Evolutionary conservation across 1,140 invertebrate species (phyloP), one percentile per base, ranked within the genome.

Genomic region (Cotesia vestalis): DNA sequence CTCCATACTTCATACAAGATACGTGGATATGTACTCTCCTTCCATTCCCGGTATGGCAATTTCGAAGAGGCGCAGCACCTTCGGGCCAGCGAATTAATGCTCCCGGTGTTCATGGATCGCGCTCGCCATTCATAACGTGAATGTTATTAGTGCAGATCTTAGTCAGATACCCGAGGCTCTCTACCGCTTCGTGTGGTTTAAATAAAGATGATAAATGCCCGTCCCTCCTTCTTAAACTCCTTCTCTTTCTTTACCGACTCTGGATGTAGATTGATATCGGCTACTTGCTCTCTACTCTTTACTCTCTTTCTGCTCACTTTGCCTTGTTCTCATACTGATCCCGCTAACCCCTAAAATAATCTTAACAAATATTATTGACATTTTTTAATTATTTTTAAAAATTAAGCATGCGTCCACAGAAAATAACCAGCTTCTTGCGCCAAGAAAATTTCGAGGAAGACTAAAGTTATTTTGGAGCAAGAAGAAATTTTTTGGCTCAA

Each of bases 131-230:
- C 73, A 74, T 74, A 74, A 74, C 40, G 72, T 36, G 78, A 82
- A 81, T 81, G 80, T 82, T 81, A 83, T 83, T 83, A 83, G 81
- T 69, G 80, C 78, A 82, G 80, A 83, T 83, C 80, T 71, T 75
- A 79, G 77, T 79, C 77, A 73, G 80, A 81, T 81, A 81, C 78
- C 77, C 77, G 78, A 76, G 35, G 70, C 46, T 34, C 53, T 14
- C 68, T 51, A 46, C 64, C 75, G 76, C 76, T 76, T 83, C 78
- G 77, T 79, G 77, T 82, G 80, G 80, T 82, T 82, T 83, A 83
- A 82, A 83, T 81, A 83, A 83, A 82, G 80, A 81, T 84, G 82
- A 83, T 81, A 76, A 83, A 84, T 83, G 79, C 78, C 53, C 70
- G 72, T 72, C 76, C 76, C 79, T 77, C 78, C 78, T 76, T 73